Evolutionary conservation across 2,797 vertebrate genomes (phyloP), one percentile per base, ranked within the genome.

Genomic region (Crenichthys baileyi): DNA sequence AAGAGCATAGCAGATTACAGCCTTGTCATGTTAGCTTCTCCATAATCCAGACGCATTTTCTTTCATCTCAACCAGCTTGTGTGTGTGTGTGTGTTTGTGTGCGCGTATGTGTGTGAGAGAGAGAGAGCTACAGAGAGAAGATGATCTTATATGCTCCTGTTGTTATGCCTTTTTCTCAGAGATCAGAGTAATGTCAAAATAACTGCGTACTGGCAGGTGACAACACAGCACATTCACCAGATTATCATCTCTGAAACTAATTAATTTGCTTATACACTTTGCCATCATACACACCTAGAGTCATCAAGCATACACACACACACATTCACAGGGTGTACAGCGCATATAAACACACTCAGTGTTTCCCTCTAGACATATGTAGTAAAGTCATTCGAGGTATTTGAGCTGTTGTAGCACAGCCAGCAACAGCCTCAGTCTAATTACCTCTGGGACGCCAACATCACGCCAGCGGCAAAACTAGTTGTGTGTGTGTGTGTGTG

Each of bases 1-100:
- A 95, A 95, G 94, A 94, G 94, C 94, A 95, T 95, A 91, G 85
- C 86, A 93, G 94, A 95, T 95, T 94, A 93, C 89, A 93, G 90
- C 91, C 91, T 90, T 92, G 91, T 90, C 92, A 93, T 92, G 92
- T 94, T 92, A 91, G 90, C 91, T 90, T 87, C 90, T 93, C 91
- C 79, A 83, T 93, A 91, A 94, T 93, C 88, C 89, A 90, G 87
- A 94, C 87, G 79, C 88, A 87, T 79, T 79, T 74, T 83, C 90
- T 93, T 94, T 94, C 91, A 94, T 94, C 92, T 94, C 48, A 81
- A 74, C 77, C 65, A 39, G 58, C 63, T 61, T 60, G 78, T 53
- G 73, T 63, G 70, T 65, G 70, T 36, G 83, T 68, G 83, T n/a
- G 74, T 29, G 65, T 29, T 81, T 70, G 76, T 58, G 73, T 55